Conservation (phyloP, 1,140 invertebrate species). For the Chrysomallon squamiferum region DNA sequence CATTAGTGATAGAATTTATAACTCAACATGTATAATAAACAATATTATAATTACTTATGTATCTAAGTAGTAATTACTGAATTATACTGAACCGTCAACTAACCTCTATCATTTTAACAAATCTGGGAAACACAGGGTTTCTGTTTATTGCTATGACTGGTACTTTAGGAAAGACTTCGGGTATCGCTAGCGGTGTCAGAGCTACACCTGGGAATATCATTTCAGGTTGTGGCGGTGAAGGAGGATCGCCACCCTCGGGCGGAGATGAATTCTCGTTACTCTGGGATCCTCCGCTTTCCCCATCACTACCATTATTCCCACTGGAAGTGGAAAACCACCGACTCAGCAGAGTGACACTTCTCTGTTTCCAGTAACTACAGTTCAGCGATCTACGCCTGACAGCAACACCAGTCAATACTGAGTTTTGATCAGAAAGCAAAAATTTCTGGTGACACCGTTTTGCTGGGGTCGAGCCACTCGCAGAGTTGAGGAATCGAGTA, state of each 20-base stretch:
- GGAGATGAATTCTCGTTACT: neutral
- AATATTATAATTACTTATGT: too few species aligned
- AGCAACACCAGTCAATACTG: neutral
- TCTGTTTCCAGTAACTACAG: neutral
- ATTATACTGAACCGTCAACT: too few species aligned
- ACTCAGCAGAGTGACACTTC: neutral
- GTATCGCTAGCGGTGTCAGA: conserved; percentile 80
- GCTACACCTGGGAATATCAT: conserved; percentile 25
- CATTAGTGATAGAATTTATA: too few species aligned
- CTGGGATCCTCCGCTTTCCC: neutral
- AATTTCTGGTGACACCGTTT: neutral
- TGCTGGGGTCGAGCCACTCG: neutral
- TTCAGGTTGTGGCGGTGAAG: neutral
- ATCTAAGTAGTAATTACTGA: too few species aligned
- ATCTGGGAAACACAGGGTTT: conserved; percentile 97
- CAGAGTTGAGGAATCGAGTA: neutral
- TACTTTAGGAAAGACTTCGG: conserved; percentile 94
- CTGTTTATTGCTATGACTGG: conserved; percentile 93
- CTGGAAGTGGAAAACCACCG: neutral
- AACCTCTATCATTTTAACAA: conserved; percentile 97
- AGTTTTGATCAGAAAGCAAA: neutral
- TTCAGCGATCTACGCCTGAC: neutral
- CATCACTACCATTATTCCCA: neutral
- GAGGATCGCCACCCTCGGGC: neutral
- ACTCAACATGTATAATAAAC: too few species aligned